phyloP scores from a whole-genome alignment of 2,888 invertebrate genomes.

The Papilio demoleus region DNA sequence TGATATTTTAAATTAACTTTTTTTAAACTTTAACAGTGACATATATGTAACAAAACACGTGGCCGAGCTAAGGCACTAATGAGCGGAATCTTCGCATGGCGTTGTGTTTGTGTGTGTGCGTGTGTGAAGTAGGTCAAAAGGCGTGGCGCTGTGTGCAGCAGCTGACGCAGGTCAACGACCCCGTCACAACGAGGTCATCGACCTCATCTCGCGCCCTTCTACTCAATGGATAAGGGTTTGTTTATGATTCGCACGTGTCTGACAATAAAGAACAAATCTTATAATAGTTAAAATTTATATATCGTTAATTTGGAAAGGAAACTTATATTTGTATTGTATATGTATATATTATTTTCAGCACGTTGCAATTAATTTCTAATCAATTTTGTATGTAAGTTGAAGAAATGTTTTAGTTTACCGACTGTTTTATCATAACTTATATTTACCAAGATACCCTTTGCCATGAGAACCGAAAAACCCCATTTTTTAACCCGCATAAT shows the following conservation, averaged over 20 bases:
- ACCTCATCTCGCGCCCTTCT: slow-evolving; percentile 47
- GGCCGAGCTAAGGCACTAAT: slow-evolving; percentile 30
- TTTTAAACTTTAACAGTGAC: slow-evolving; percentile 1
- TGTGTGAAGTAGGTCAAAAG: slow-evolving; percentile 65
- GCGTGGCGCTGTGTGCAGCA: slow-evolving; percentile 62
- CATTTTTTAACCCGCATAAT: too few relatives aligned
- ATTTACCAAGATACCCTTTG: too few relatives aligned
- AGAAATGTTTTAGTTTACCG: too few relatives aligned
- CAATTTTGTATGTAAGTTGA: too few relatives aligned
- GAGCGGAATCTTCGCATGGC: slow-evolving; percentile 38
- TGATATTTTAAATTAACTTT: not conserved
- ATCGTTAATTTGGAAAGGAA: not conserved
- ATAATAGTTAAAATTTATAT: not conserved
- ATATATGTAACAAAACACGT: slow-evolving; percentile 33
- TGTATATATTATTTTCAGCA: too few relatives aligned
- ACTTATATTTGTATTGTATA: not conserved
- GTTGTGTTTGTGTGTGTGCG: slow-evolving; percentile 56
- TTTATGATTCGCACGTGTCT: slow-evolving; percentile 10
- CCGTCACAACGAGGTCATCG: slow-evolving; percentile 58
- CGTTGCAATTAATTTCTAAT: too few relatives aligned
- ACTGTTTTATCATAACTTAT: too few relatives aligned
- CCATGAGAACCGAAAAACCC: too few relatives aligned
- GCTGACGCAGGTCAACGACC: slow-evolving; percentile 68
- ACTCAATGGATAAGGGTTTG: slow-evolving; percentile 24
- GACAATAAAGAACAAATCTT: not conserved